These are phyloP conservation scores for Whitmania pigra DNA, from an alignment of 1,140 invertebrate species.

Conservation along the genomic window DNA sequence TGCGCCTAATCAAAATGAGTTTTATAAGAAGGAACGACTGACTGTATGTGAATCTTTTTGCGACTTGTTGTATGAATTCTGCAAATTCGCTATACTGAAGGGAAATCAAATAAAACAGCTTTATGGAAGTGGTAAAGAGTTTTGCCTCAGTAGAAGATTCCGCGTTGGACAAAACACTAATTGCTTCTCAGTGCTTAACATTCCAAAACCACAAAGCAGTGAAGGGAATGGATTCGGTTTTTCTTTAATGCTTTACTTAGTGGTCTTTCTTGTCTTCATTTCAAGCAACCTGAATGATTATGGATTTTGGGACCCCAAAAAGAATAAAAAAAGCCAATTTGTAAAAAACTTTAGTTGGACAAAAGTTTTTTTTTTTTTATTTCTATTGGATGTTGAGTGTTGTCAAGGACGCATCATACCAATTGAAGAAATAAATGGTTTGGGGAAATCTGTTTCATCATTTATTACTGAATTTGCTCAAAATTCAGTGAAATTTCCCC, in stretches of 20 bases:
- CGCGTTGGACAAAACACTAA: constrained; percentile 29
- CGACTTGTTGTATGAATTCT: constrained; percentile 35
- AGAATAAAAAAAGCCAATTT: not conserved
- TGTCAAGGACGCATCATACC: too few relatives aligned
- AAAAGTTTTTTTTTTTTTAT: not conserved
- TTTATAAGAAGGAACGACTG: constrained; percentile 38
- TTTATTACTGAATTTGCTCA: too few relatives aligned
- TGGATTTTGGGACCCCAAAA: not conserved
- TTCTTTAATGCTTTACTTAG: not conserved
- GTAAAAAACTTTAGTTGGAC: constrained; percentile 4
- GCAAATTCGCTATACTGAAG: constrained; percentile 32
- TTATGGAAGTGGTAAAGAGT: constrained; percentile 37
- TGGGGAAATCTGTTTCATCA: too few relatives aligned
- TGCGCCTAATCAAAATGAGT: constrained; percentile 38
- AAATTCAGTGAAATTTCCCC: not conserved
- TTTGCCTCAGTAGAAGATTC: constrained; percentile 38
- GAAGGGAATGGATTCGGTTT: not conserved
- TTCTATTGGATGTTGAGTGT: not conserved
- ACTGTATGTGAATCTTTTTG: constrained; percentile 41
- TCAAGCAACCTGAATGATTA: not conserved
- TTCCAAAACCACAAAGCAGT: not conserved
- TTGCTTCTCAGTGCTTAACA: constrained; percentile 33
- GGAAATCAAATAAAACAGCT: constrained; percentile 37
- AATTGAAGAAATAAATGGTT: too few relatives aligned
- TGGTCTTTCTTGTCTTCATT: not conserved